A percentile compares a stretch with the other conserved stretches of the same genome.
phyloP scores from a whole-genome alignment of 2,797 vertebrate genomes.

The Enteromius afrohamiltoni region DNA sequence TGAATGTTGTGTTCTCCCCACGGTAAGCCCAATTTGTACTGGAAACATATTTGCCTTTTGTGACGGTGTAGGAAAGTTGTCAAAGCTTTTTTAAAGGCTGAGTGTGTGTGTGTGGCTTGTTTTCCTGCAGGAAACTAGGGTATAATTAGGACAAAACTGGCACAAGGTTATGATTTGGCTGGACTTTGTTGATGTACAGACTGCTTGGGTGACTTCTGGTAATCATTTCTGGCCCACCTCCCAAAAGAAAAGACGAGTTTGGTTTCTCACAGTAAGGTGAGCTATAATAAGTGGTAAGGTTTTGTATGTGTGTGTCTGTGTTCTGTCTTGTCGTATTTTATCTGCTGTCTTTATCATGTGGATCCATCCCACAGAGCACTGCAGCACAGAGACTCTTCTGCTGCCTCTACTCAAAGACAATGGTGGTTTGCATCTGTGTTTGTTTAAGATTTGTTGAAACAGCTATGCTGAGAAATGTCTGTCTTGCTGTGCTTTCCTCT shows the following conservation, averaged over 20 bases:
- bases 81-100: constrained; percentile 39
- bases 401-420: constrained; percentile 22
- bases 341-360: constrained; percentile 20
- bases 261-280: constrained; percentile 5
- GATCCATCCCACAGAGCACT: constrained; percentile 11
- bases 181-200: constrained; percentile 35
- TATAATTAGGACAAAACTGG: constrained; percentile 40
- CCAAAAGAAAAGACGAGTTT: background rate
- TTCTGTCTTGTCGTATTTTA: constrained; percentile 9
- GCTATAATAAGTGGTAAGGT: constrained; percentile 10
- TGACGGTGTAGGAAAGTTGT: constrained; percentile 41
- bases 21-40: constrained; percentile 46
- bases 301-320: constrained; percentile 24
- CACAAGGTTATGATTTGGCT: constrained; percentile 57
- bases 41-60: constrained; percentile 54
- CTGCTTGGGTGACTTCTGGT: constrained; percentile 16
- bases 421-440: constrained; percentile 21
- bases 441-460: constrained; percentile 42
- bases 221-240: constrained; percentile 19
- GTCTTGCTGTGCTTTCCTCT: constrained; percentile 8
- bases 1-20: constrained; percentile 51
- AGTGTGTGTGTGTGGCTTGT: constrained; percentile 41
- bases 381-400: constrained; percentile 1
- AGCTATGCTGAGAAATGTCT: constrained; percentile 9
- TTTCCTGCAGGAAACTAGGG: constrained; percentile 20